Conservation (phyloP, 2,888 invertebrate species). For the Volucella zonaria region DNA sequence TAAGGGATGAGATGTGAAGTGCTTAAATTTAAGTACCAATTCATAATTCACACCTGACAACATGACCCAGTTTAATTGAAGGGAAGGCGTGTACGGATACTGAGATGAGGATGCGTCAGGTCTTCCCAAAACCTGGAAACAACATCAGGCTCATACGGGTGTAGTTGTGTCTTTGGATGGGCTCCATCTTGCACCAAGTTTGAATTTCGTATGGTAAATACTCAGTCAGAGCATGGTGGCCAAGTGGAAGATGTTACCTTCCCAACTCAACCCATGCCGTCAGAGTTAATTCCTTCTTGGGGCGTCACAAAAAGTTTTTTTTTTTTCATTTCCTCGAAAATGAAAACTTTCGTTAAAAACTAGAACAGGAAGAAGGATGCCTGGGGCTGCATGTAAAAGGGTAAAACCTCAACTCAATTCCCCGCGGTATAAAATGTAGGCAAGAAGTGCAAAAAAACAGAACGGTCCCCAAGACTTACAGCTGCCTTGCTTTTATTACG, state of each 20-base stretch:
- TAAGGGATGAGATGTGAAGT: slow-evolving; percentile 23
- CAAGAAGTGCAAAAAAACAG: background rate
- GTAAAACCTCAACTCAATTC: slow-evolving; percentile 20
- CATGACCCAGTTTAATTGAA: slow-evolving; percentile 65
- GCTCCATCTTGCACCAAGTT: slow-evolving; percentile 31
- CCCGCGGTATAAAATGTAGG: slow-evolving; percentile 7
- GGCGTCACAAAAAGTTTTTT: slow-evolving; percentile 55
- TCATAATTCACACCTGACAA: slow-evolving; percentile 72
- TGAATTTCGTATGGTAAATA: slow-evolving; percentile 15
- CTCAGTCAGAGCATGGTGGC: slow-evolving; percentile 31
- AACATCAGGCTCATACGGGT: background rate
- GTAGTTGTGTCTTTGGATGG: background rate
- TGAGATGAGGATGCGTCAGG: slow-evolving; percentile 53
- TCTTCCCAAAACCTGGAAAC: slow-evolving; percentile 22
- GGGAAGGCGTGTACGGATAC: background rate
- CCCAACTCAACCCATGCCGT: slow-evolving; percentile 21
- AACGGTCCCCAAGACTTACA: slow-evolving; percentile 38
- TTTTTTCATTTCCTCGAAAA: background rate
- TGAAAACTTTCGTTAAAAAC: slow-evolving; percentile 40
- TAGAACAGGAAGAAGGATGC: slow-evolving; percentile 48
- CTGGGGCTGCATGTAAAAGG: background rate
- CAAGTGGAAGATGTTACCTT: slow-evolving; percentile 42
- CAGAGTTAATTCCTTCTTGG: slow-evolving; percentile 51
- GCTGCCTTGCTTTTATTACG: slow-evolving; percentile 14
- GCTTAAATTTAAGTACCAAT: slow-evolving; percentile 68